Evolutionary conservation across 2,113 vertebrate genomes (phyloP).

Genomic region (Ramphastos sulfuratus): DNA sequence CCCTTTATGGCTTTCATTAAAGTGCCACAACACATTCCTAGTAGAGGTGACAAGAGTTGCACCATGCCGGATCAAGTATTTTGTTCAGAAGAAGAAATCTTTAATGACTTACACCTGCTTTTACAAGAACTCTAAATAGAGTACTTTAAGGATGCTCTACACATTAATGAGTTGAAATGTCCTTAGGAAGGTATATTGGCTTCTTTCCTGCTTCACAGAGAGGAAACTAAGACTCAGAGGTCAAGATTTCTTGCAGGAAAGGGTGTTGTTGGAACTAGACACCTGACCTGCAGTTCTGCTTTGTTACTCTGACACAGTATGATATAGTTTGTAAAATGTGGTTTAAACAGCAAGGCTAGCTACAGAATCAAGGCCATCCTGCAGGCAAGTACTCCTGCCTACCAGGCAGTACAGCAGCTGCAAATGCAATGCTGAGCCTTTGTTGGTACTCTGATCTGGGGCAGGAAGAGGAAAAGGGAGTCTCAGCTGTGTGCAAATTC

Average conservation of each 20-base stretch:
- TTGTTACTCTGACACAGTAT: neutral
- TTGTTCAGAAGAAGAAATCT: neutral
- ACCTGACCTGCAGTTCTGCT: neutral
- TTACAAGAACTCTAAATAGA: neutral
- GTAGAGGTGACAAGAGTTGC: neutral
- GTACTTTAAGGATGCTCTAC: neutral
- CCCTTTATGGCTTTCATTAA: neutral
- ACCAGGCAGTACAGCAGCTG: neutral
- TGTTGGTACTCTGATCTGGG: rapidly evolving
- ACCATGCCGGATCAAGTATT: neutral
- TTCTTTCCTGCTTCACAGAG: neutral
- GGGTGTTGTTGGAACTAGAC: neutral
- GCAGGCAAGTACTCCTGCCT: neutral
- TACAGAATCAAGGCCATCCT: neutral
- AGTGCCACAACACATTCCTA: neutral
- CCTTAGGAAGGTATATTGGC: neutral
- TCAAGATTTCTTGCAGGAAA: neutral
- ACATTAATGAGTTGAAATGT: neutral
- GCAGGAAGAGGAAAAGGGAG: neutral
- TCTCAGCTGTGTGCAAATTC: neutral
- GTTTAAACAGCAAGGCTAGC: neutral
- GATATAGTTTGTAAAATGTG: neutral
- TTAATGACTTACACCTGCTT: conserved; percentile 16
- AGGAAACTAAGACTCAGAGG: neutral
- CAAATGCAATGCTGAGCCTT: rapidly evolving